phyloP scores from a whole-genome alignment of 2,113 vertebrate species.

The Capreolus pygargus region DNA sequence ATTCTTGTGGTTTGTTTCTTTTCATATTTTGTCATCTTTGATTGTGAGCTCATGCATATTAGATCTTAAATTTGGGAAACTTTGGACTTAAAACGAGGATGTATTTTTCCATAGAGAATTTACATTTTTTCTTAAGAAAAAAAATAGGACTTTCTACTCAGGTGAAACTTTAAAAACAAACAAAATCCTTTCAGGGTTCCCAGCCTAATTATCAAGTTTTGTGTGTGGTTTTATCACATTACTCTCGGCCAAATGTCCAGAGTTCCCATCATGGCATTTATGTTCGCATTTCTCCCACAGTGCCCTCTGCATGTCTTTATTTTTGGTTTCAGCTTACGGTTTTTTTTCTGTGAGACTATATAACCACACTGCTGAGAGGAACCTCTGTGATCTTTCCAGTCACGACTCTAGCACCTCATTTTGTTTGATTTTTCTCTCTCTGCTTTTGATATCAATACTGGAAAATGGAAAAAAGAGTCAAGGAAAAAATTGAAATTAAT shows the following conservation, averaged over 20 bases:
- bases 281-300: not conserved
- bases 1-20: not conserved
- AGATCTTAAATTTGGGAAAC: conserved; percentile 24
- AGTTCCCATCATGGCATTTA: rapidly evolving
- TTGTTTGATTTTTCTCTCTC: not conserved
- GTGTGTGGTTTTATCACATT: rapidly evolving
- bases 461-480: not conserved
- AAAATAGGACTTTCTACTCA: not conserved
- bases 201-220: not conserved
- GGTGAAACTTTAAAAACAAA: not conserved
- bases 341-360: not conserved
- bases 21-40: not conserved
- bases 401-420: too few relatives aligned
- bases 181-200: too few relatives aligned
- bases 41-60: conserved; percentile 6
- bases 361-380: rapidly evolving
- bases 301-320: not conserved
- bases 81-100: not conserved
- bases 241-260: not conserved
- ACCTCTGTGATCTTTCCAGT: rapidly evolving
- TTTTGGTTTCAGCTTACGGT: not conserved
- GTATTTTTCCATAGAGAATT: not conserved
- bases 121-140: not conserved
- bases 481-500: not conserved
- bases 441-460: not conserved